A percentile compares a stretch with the other conserved stretches of the same genome.
These are phyloP conservation scores for Oryzias celebensis DNA, from an alignment of 2,113 vertebrate genomes.

Conservation along the genomic window DNA sequence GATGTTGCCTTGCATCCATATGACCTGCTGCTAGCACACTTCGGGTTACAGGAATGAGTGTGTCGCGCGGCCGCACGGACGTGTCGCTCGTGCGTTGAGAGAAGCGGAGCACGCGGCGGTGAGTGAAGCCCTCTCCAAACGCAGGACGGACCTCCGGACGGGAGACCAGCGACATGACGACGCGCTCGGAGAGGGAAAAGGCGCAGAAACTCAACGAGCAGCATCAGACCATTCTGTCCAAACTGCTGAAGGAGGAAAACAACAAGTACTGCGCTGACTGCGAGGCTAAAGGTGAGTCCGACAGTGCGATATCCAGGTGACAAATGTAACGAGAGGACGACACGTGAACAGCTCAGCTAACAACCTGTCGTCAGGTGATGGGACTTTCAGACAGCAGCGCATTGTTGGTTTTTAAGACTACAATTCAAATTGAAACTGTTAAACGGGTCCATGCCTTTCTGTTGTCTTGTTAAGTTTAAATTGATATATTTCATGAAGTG, in stretches of 20 bases:
- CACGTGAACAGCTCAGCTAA: too few species aligned
- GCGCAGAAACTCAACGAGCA: constrained; percentile 95
- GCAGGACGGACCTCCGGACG: constrained; percentile 6
- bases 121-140: background rate
- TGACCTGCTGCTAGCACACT: constrained; percentile 56
- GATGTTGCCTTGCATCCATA: constrained; percentile 26
- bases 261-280: constrained; percentile 98
- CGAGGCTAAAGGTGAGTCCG: constrained; percentile 86
- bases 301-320: background rate
- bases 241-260: constrained; percentile 89
- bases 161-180: constrained; percentile 80
- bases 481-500: constrained; percentile 13
- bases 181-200: constrained; percentile 92
- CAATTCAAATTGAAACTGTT: too few species aligned
- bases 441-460: too few species aligned
- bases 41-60: constrained; percentile 22
- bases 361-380: too few species aligned
- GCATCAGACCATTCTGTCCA: constrained; percentile 91
- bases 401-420: background rate
- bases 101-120: constrained; percentile 4
- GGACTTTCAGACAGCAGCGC: too few species aligned
- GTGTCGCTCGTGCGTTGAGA: constrained; percentile 36
- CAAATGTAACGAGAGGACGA: too few species aligned
- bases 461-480: background rate
- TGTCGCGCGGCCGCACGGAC: constrained; percentile 2